Conservation (phyloP, 2,797 vertebrate genomes). For the Emydoidea blandingii region DNA sequence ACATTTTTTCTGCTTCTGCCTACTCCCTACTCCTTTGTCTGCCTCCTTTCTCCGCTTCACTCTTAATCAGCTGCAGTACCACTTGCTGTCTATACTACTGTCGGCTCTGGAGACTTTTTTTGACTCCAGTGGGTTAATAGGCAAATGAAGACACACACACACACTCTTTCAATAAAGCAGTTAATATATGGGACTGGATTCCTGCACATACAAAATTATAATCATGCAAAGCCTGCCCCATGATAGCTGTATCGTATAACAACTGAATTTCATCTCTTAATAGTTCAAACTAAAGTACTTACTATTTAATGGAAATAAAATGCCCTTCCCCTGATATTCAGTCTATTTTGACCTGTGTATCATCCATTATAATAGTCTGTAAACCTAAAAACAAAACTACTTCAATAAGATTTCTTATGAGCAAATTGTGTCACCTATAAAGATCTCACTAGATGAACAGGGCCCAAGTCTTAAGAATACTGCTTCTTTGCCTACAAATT, state of each 20-base stretch:
- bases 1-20: background rate
- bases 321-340: background rate
- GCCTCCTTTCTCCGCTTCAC: background rate
- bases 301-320: background rate
- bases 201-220: background rate
- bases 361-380: background rate
- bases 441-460: background rate
- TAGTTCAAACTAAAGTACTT: background rate
- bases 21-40: background rate
- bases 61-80: background rate
- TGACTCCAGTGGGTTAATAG: too few species aligned
- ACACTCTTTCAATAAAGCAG: background rate
- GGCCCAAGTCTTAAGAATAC: background rate
- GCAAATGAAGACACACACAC: background rate
- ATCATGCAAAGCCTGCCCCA: background rate
- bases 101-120: background rate
- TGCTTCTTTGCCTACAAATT: background rate
- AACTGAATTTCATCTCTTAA: background rate
- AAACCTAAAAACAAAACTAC: background rate
- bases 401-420: background rate
- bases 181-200: background rate
- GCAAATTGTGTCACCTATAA: background rate
- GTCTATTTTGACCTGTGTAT: background rate
- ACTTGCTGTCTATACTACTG: background rate
- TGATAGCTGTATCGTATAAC: background rate